Base-by-base conservation (phyloP, 35 echinoderm and acorn worm genomes). In the Heliocidaris tuberculata region DNA sequence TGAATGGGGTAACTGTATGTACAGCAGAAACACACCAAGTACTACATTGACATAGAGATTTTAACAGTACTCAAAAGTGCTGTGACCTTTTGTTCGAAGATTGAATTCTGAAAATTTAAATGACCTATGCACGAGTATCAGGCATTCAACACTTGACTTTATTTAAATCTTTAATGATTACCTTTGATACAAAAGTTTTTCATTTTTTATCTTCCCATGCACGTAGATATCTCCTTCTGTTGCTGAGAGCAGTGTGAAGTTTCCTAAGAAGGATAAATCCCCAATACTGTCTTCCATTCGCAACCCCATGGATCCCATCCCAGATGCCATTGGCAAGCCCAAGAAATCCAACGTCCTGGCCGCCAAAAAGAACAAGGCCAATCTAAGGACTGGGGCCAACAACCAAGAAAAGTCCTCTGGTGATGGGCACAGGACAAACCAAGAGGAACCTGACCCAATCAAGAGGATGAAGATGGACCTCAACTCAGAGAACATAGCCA, bases 391-490 rank as follows among this genome's bases (percentile, higher is more conserved):
- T 13, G 91, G 48, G 50, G 29, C 91, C 47, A 93, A 59, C 50
- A 49, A 49, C 13, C 91, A 93, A 29, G 91, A 93, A 59, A 92
- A 94, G 50, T 85, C 86, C 17, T 52, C 49, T 12, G 85, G 65
- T 12, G 90, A 88, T 16, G 94, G 52, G 32, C 52, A 88, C 9
- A 94, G 93, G 2, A 86, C 92, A 7, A 94, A 95, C 48, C 85
- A 71, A n/a, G 95, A 97, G 21, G 98, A 96, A 60, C 88, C 91
- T 32, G 98, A 99, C 17, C 89, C 94, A 21, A 97, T 96, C 42
- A 99, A 99, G 60, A 27, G 98, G 31, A 99, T 99, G 96, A 99
- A 99, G 85, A 96, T 99, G 96, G 97, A 99, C 92, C 95, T 96
- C 6, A 93, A 93, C 50, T 59, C 91, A 13, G 91, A 93, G 13